Evolutionary conservation across 2,888 invertebrate species (phyloP), one percentile per base, ranked within the genome.

Genomic region (Phanerotoma sp.): DNA sequence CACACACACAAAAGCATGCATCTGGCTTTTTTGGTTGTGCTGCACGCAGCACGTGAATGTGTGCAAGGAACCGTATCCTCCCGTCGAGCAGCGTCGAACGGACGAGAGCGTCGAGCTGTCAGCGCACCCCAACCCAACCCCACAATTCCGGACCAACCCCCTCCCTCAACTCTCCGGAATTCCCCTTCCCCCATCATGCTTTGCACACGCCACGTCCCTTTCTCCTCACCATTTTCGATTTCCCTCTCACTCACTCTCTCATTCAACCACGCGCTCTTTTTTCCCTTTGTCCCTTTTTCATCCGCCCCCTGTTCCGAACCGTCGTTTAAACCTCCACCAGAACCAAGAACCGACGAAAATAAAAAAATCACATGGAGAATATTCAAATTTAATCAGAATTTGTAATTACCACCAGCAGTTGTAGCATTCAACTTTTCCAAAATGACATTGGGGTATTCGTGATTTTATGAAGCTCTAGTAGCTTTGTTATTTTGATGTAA

Each of bases 31-130:
- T 40, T 20, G 46, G 32, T 48, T 54, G 53, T 37, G 51, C n/a
- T n/a, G n/a, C 60, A 53, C 51, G 60, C 54, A n/a, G n/a, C n/a
- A 56, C 60, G 65, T 67, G 74, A 70, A 71, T 74, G 75, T 73
- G 75, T 73, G 73, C 76, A 71, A 68, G 71, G 72, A 73, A 70
- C 70, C 76, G 76, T 76, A 75, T 74, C 76, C 76, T 75, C 76
- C 74, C 72, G 71, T 71, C 67, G 70, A 67, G 64, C n/a, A n/a
- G n/a, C 56, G 57, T 54, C 49, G 57, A 60, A 66, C 70, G 71
- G 72, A 71, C 71, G 74, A 73, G 68, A 71, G 73, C 73, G 72
- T 71, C 72, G 74, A 73, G 73, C 77, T 77, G 77, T 76, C 77
- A 77, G 77, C 77, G 74, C 75, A 75, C 74, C 77, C 74, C 72